Base-by-base conservation (phyloP, 2,113 vertebrate species). In the Ivindomyrus marchei region DNA sequence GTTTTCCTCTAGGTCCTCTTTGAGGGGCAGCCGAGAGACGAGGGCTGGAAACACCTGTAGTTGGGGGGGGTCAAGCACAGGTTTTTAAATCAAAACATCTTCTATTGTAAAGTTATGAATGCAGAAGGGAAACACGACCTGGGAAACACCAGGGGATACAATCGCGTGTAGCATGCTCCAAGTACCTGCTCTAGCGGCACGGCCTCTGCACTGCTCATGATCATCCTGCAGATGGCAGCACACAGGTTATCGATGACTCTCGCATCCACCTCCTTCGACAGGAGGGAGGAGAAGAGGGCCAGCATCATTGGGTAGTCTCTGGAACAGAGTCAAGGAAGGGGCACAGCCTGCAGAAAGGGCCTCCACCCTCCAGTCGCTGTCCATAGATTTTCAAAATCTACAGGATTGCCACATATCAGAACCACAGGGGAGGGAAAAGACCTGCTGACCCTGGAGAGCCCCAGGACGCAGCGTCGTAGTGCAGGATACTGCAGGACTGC, bases 1-100 rank as follows among this genome's bases (percentile, higher is more conserved):
- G 94, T 98, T 97, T 88, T 98, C 97, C 93, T 98, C 97, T 89
- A 97, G 84, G 93, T 98, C 97, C 88, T 97, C 96, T 92, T 96
- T 96, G 39, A 98, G 95, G 0, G 97, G 97, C 24, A 98, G 95
- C 45, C 91, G 92, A 0, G 89, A 93, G 52, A 97, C 92, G 70
- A 98, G 92, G 27, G 95, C 95, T 10, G 97, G 97, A 21, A 98
- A 92, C 0, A 98, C 97, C 97, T 98, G 92, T 56, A 11, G 39
- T 39, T 42, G 80, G 39, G 17, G 36, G 13, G 6, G 24, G 21
- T 21, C 27, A 21, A 87, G 24, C 24, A 10, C 17, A 53, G 11
- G 13, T 27, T 3, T 27, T 45, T 13, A 27, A 50, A 87, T 21
- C 15, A 27, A 66, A 39, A 88, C 31, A 88, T 45, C 15, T 58